Evolutionary conservation across 2,888 invertebrate species (phyloP), one percentile per base, ranked within the genome.

Genomic region (Rhynchonema sp.): DNA sequence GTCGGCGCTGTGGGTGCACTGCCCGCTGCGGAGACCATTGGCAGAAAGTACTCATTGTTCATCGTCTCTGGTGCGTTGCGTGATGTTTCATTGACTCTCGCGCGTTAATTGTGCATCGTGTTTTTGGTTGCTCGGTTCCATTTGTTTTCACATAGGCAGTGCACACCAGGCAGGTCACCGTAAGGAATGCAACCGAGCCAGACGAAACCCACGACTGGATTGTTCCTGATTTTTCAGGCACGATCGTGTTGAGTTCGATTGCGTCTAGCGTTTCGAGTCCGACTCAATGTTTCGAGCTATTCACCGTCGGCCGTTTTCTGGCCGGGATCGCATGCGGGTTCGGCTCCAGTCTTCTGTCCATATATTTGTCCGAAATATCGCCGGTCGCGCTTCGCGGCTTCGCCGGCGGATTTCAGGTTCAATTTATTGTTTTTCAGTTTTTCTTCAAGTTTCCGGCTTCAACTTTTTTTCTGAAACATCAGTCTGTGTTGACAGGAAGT

Each of bases 351-450:
- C 30, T 55, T 9, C 56, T 55, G n/a, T 26, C 26, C 30, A 30
- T 55, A 3, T 55, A 29, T 28, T 30, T 55, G 56, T 55, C 56
- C 3, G 56, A 55, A 25, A 55, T 55, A 20, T 55, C 56, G 17
- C 56, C 56, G 26, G 29, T 27, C 3, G 28, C 3, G 28, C 30
- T 55, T 6, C 56, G 56, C 28, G 56, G 56, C 6, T 55, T 55
- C 26, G n/a, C 56, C 17, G 56, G 56, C 30, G 56, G 17, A 13
- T 55, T 55, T 55, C 56, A 55, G 28, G 56, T 38, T n/a, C n/a
- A n/a, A n/a, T n/a, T n/a, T n/a, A n/a, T n/a, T n/a, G n/a, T n/a
- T n/a, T n/a, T n/a, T n/a, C n/a, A n/a, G n/a, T n/a, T n/a, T n/a
- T n/a, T n/a, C n/a, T n/a, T n/a, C n/a, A n/a, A n/a, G n/a, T n/a